A percentile compares a stretch with the other conserved stretches of the same genome.
Evolutionary conservation across 1,140 invertebrate genomes (phyloP).

Genomic region (Meloidogyne chitwoodi): DNA sequence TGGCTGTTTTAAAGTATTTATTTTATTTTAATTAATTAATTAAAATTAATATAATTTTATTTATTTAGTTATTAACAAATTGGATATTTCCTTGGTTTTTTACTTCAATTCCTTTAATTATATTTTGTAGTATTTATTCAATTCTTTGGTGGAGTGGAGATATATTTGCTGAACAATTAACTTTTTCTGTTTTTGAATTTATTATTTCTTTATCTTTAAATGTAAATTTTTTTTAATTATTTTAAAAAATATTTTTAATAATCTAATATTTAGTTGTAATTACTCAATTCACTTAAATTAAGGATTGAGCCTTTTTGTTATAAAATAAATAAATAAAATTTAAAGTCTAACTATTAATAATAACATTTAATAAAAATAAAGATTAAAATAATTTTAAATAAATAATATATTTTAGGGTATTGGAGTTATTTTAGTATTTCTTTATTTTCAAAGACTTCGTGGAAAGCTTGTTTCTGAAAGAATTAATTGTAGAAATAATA

Average conservation of each 20-base stretch:
- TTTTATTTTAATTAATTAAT: background rate
- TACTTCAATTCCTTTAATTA: constrained; percentile 43
- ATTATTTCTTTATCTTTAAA: constrained; percentile 54
- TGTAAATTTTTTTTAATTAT: constrained; percentile 36
- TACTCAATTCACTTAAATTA: too few species aligned
- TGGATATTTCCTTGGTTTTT: constrained; percentile 57
- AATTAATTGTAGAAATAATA: background rate
- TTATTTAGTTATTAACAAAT: constrained; percentile 36
- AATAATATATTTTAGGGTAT: constrained; percentile 32
- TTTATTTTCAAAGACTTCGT: constrained; percentile 53
- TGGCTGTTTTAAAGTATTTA: constrained; percentile 48
- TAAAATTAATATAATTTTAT: background rate
- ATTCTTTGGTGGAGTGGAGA: constrained; percentile 58
- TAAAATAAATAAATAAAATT: background rate
- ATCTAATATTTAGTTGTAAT: too few species aligned
- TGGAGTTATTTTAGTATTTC: constrained; percentile 52
- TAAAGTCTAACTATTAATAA: too few species aligned
- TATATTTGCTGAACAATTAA: constrained; percentile 58
- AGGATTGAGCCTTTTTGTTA: too few species aligned
- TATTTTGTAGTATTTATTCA: constrained; percentile 53
- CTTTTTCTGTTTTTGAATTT: constrained; percentile 55
- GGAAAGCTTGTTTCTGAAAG: constrained; percentile 45
- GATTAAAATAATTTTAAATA: background rate
- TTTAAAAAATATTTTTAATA: background rate
- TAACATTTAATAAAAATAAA: too few species aligned